A percentile compares a stretch with the other conserved stretches of the same genome.
These are phyloP conservation scores for Eristalis tenax DNA, from an alignment of 2,888 invertebrate species.

Conservation along the genomic window DNA sequence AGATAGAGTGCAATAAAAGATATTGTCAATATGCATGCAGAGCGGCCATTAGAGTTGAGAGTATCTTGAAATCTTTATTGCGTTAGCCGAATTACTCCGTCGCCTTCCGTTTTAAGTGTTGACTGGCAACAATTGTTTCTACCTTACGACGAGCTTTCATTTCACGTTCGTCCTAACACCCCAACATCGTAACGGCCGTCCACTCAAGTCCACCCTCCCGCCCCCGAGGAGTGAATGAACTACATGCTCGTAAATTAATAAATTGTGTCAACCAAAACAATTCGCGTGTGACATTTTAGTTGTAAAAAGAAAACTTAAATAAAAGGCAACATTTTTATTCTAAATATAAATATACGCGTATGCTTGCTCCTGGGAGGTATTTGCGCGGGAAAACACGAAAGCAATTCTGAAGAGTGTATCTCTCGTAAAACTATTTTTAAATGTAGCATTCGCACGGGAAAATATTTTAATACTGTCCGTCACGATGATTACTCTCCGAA, in stretches of 20 bases:
- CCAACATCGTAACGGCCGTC: too few species aligned
- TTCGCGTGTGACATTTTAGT: conserved; percentile 25
- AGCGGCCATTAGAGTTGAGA: background rate
- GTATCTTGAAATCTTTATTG: background rate
- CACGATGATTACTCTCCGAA: background rate
- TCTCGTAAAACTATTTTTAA: conserved; percentile 14
- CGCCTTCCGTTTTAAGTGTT: conserved; percentile 4
- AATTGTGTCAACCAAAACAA: conserved; percentile 20
- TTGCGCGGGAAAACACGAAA: background rate
- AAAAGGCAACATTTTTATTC: background rate
- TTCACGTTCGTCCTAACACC: background rate
- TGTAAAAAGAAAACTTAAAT: background rate
- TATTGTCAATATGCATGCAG: conserved; percentile 1
- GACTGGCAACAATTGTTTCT: background rate
- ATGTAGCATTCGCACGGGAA: background rate
- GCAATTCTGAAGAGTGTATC: background rate
- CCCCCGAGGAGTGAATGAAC: conserved; percentile 18
- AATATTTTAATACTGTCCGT: background rate
- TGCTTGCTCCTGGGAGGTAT: background rate
- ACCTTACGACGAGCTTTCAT: background rate
- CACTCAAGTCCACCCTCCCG: too few species aligned
- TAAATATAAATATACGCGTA: conserved; percentile 33
- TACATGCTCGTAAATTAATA: conserved; percentile 5
- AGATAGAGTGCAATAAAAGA: conserved; percentile 4
- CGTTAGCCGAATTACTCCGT: background rate